Percentiles rank a stretch among this genome's conserved stretches.
Evolutionary conservation across 1,140 invertebrate species (phyloP).

Genomic region (Atta colombica): DNA sequence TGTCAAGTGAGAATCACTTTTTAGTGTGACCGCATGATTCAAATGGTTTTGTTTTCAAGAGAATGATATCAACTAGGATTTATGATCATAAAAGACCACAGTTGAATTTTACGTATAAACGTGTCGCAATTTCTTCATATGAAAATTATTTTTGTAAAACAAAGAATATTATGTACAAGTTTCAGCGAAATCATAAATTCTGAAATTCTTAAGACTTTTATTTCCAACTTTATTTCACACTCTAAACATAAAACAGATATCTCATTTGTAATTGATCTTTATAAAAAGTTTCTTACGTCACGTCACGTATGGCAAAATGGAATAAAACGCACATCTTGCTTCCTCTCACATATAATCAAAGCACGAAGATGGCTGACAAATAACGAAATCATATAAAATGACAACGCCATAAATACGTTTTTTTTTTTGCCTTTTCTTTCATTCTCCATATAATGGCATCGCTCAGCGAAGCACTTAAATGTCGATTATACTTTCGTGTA

Average conservation of each 20-base stretch:
- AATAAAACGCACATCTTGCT: conserved; percentile 5
- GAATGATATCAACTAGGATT: background rate
- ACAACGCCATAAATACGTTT: background rate
- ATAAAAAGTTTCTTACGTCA: conserved; percentile 17
- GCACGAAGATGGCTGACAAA: background rate
- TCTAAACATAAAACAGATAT: background rate
- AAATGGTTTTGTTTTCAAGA: conserved; percentile 7
- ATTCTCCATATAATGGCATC: background rate
- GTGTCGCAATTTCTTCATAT: background rate
- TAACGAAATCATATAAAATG: background rate
- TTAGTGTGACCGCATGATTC: background rate
- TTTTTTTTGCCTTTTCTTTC: background rate
- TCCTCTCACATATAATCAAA: background rate
- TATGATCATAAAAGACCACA: background rate
- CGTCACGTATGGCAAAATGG: background rate
- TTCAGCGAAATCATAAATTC: background rate
- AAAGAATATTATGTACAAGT: background rate
- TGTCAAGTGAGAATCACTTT: conserved; percentile 24
- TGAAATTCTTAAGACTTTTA: background rate
- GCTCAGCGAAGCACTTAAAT: conserved; percentile 12
- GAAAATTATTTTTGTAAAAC: conserved; percentile 21
- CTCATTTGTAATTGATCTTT: background rate
- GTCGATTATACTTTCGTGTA: conserved; percentile 4
- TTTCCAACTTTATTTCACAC: background rate
- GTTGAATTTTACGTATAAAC: background rate